These are phyloP conservation scores for Lasiurus borealis DNA, from an alignment of 2,113 vertebrate genomes.

Conservation along the genomic window DNA sequence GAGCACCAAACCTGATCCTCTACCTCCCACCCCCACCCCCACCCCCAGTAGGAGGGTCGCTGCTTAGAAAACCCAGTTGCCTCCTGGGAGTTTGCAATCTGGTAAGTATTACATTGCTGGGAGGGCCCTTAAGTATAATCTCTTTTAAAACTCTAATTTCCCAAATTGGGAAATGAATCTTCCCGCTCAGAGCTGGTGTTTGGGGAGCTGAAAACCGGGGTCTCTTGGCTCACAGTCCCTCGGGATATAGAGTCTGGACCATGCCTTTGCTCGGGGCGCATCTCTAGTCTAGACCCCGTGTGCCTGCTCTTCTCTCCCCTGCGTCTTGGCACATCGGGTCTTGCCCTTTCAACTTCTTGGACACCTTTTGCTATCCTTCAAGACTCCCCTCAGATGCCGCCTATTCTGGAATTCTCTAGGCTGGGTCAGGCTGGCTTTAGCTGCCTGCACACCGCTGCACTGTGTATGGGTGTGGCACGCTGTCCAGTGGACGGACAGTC, in stretches of 20 bases:
- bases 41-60: rapidly evolving
- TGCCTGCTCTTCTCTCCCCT: neutral
- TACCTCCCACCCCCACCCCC: no score
- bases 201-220: neutral
- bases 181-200: neutral
- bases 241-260: neutral
- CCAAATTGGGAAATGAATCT: constrained; percentile 41
- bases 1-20: neutral
- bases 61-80: neutral
- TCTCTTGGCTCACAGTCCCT: neutral
- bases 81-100: neutral
- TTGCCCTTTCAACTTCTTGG: no score
- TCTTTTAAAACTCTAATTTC: constrained; percentile 28
- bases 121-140: neutral
- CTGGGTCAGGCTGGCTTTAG: neutral
- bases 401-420: neutral
- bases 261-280: no score
- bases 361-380: neutral
- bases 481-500: no score
- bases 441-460: rapidly evolving
- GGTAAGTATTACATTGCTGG: neutral
- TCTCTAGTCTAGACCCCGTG: no score
- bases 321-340: no score
- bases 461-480: no score
- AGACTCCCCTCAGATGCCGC: neutral